These are phyloP conservation scores for Mesocricetus auratus DNA, from an alignment of 2,113 vertebrate species.

Conservation along the genomic window DNA sequence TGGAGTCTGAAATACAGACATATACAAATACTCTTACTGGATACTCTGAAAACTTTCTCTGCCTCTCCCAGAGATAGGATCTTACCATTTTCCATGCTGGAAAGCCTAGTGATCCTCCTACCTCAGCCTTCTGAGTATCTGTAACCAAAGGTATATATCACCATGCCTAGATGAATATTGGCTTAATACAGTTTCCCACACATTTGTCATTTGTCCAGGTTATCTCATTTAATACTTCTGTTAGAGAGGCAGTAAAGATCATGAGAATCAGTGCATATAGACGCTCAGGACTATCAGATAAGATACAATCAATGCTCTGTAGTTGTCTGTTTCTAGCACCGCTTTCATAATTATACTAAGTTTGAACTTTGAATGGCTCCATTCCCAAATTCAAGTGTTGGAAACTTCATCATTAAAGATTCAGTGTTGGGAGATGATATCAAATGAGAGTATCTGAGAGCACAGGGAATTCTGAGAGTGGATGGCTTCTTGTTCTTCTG, in stretches of 20 bases:
- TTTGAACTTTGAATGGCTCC: not conserved
- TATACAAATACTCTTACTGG: not conserved
- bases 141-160: not conserved
- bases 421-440: no score
- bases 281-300: not conserved
- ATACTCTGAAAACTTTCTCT: not conserved
- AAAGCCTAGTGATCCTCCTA: not conserved
- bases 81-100: no score
- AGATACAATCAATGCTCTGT: not conserved
- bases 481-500: not conserved
- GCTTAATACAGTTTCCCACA: not conserved
- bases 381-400: not conserved
- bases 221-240: not conserved
- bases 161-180: not conserved
- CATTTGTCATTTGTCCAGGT: not conserved
- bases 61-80: not conserved
- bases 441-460: not conserved
- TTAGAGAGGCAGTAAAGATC: not conserved
- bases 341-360: not conserved
- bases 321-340: not conserved
- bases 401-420: not conserved
- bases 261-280: not conserved
- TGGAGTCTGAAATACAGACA: not conserved
- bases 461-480: fast-evolving
- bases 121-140: not conserved